A percentile compares a stretch with the other conserved stretches of the same genome.
Evolutionary conservation across 64 coral and sea anemone species (phyloP).

Genomic region (Montipora efflorescens): DNA sequence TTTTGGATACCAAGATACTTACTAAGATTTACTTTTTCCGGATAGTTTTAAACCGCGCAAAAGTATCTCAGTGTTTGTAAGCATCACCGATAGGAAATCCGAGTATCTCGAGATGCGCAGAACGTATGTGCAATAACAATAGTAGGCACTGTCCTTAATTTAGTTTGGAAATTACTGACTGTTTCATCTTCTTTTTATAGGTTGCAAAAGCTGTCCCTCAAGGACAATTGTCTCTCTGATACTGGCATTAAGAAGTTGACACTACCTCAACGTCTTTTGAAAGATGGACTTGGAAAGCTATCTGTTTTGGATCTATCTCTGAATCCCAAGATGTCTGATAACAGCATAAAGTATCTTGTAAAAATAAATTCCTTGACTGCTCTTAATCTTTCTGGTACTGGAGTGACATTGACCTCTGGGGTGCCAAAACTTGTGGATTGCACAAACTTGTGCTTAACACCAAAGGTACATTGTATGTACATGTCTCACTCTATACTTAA

Average conservation of each 20-base stretch:
- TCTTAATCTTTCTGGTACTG: constrained; percentile 81
- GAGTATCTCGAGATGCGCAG: no score
- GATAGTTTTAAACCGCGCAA: no score
- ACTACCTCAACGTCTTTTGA: constrained; percentile 76
- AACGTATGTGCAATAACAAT: no score
- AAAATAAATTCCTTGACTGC: constrained; percentile 61
- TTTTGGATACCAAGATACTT: no score
- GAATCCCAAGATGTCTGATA: constrained; percentile 72
- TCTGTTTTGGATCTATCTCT: constrained; percentile 75
- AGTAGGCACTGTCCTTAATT: no score
- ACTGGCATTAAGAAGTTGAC: constrained; percentile 79
- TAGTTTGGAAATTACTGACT: no score
- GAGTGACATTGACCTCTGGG: constrained; percentile 29
- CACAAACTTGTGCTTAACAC: constrained; percentile 1
- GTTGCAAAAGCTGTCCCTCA: constrained; percentile 70
- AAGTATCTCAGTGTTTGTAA: no score
- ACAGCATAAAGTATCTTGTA: constrained; percentile 56
- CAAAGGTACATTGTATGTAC: not conserved
- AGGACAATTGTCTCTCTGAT: constrained; percentile 86
- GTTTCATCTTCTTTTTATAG: constrained; percentile 45
- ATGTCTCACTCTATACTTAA: no score
- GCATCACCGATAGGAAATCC: no score
- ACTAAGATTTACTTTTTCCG: no score
- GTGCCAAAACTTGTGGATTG: constrained; percentile 1
- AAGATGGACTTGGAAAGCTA: constrained; percentile 55